These are phyloP conservation scores for Periplaneta americana DNA, from an alignment of 1,140 invertebrate species.

Conservation along the genomic window DNA sequence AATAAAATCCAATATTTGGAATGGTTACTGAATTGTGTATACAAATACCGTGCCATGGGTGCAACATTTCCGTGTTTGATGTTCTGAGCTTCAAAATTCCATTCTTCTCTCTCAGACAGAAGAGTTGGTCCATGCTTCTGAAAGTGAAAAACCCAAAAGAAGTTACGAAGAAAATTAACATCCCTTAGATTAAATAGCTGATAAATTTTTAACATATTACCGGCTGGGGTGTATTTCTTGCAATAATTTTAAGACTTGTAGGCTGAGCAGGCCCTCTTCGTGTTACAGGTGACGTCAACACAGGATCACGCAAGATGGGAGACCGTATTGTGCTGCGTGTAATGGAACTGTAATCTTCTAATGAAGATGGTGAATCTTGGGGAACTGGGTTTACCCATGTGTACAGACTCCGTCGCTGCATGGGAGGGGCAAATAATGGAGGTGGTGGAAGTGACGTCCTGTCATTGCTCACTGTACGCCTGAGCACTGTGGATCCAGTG, in stretches of 20 bases:
- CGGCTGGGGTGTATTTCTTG: not conserved
- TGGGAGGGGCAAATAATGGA: constrained; percentile 36
- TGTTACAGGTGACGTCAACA: constrained; percentile 11
- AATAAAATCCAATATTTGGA: too few relatives aligned
- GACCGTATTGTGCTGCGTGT: not conserved
- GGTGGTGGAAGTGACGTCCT: constrained; percentile 33
- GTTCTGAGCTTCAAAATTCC: not conserved
- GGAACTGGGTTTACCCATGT: constrained; percentile 34
- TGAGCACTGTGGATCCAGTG: constrained; percentile 27
- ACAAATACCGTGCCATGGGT: not conserved
- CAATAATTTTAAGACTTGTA: constrained; percentile 6
- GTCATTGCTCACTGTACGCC: constrained; percentile 40
- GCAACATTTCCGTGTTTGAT: not conserved
- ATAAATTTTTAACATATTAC: not conserved
- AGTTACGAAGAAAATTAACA: not conserved
- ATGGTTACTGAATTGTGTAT: too few relatives aligned
- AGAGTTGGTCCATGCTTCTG: constrained; percentile 5
- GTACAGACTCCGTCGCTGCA: constrained; percentile 28
- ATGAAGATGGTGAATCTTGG: not conserved
- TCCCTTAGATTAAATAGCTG: not conserved
- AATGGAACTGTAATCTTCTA: not conserved
- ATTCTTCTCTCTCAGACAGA: not conserved
- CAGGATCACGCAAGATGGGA: constrained; percentile 25
- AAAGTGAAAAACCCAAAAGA: not conserved
- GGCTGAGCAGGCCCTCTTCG: not conserved